Evolutionary conservation across 2,888 invertebrate genomes (phyloP).

Genomic region (Trachelus stipa): DNA sequence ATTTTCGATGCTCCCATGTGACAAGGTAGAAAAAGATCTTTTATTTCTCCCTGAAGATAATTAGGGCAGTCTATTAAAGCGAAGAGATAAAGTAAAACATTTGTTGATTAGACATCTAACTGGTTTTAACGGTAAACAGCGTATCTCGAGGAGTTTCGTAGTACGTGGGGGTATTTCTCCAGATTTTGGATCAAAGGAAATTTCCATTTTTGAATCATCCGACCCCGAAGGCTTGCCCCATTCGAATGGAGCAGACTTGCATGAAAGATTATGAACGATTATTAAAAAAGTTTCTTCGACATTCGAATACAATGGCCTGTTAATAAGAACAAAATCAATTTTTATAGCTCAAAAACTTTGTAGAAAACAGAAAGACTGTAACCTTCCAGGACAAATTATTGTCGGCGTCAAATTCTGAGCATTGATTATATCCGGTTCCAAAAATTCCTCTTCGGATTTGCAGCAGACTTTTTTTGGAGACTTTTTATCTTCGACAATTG

Average conservation of each 20-base stretch:
- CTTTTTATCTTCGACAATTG: not conserved
- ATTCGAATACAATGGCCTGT: slow-evolving; percentile 47
- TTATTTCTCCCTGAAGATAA: slow-evolving; percentile 54
- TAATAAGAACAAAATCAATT: not conserved
- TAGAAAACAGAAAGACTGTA: not conserved
- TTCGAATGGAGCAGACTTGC: slow-evolving; percentile 27
- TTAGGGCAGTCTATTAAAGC: not conserved
- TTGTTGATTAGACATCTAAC: slow-evolving; percentile 24
- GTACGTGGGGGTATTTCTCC: slow-evolving; percentile 46
- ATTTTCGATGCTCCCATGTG: slow-evolving; percentile 51
- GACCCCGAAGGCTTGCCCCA: slow-evolving; percentile 51
- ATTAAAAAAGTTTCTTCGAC: slow-evolving; percentile 45
- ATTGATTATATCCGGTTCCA: not conserved
- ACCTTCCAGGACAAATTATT: not conserved
- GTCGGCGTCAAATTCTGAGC: not conserved
- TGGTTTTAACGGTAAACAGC: slow-evolving; percentile 49
- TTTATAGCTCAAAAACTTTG: not conserved
- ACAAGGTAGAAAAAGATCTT: slow-evolving; percentile 61
- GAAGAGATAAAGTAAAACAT: not conserved
- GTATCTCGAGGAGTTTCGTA: slow-evolving; percentile 37
- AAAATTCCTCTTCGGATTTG: not conserved
- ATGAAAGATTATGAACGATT: slow-evolving; percentile 53
- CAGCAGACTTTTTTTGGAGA: not conserved
- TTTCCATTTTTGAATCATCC: slow-evolving; percentile 48
- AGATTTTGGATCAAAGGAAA: slow-evolving; percentile 51